phyloP scores from a whole-genome alignment of 2,888 invertebrate species.

The Cybosia mesomella region DNA sequence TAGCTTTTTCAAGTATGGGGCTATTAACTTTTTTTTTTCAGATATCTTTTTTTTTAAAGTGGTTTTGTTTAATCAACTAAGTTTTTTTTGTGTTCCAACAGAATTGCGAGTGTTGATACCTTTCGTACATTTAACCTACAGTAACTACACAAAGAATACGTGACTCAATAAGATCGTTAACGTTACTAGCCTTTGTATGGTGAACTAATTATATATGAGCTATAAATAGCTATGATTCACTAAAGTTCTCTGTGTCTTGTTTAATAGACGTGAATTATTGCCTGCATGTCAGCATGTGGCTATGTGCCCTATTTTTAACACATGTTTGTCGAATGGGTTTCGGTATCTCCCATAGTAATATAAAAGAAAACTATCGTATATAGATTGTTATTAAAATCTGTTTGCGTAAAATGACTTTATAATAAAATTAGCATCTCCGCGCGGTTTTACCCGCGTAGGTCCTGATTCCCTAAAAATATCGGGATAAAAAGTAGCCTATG shows the following conservation, averaged over 20 bases:
- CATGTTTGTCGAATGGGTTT: conserved; percentile 41
- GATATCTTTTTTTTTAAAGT: too few species aligned
- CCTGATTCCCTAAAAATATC: too few species aligned
- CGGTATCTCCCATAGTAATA: conserved; percentile 32
- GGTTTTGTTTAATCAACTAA: background rate
- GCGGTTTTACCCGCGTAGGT: too few species aligned
- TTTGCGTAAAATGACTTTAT: background rate
- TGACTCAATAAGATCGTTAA: conserved; percentile 62
- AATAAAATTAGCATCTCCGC: too few species aligned
- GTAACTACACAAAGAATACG: conserved; percentile 63
- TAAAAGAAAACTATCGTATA: conserved; percentile 16
- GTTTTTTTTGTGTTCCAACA: background rate
- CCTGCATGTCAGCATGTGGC: conserved; percentile 60
- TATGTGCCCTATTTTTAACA: conserved; percentile 58
- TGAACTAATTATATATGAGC: conserved; percentile 72
- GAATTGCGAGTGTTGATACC: background rate
- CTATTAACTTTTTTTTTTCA: background rate
- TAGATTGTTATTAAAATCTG: background rate
- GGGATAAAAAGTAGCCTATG: too few species aligned
- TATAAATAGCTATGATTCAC: conserved; percentile 79
- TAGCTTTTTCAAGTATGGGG: background rate
- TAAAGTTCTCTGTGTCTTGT: conserved; percentile 67
- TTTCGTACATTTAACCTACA: conserved; percentile 32
- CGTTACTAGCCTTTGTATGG: conserved; percentile 70
- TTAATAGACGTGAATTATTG: conserved; percentile 64